Evolutionary conservation across 1,140 invertebrate species (phyloP), one percentile per base, ranked within the genome.

Genomic region (Diorhabda carinulata): DNA sequence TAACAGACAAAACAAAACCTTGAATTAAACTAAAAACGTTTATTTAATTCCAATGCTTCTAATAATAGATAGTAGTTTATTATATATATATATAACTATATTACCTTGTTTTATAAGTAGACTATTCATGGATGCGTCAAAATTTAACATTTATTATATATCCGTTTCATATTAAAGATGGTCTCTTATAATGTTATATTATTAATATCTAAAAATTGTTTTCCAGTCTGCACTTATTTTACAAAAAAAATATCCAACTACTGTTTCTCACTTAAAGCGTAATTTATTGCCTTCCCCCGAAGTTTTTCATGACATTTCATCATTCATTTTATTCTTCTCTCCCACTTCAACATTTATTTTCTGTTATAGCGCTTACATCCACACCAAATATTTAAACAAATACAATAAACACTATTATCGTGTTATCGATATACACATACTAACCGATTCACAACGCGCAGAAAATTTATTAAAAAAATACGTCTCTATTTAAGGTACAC

Each of bases 221-320:
- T 52, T 52, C 4, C n/a, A n/a, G 47, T 52, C 47, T 52, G 47
- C n/a, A 8, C 47, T n/a, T 4, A n/a, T n/a, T 8, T 8, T 52
- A 8, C 47, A 52, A 52, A 52, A 56, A 56, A 56, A 59, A 41
- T 59, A 43, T 9, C 41, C 61, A 62, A 62, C 57, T 67, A 60
- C 60, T 41, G 65, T 67, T 65, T 67, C 57, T 67, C 65, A 67
- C 65, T 67, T 67, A 67, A 67, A 67, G 65, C 65, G 65, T 67
- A 67, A 60, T 67, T 67, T 60, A 67, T 67, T 67, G 65, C 65
- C 65, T 67, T 67, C 65, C 65, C 65, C 65, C 65, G 65, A 67
- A 67, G 65, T 67, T 67, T 67, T 62, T 10, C 57, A 67, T 67
- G 65, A 25, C 65, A 43, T 56, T 60, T 25, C 65, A 67, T 60